phyloP scores from a whole-genome alignment of 2,888 invertebrate genomes.

The Ctena decussata region DNA sequence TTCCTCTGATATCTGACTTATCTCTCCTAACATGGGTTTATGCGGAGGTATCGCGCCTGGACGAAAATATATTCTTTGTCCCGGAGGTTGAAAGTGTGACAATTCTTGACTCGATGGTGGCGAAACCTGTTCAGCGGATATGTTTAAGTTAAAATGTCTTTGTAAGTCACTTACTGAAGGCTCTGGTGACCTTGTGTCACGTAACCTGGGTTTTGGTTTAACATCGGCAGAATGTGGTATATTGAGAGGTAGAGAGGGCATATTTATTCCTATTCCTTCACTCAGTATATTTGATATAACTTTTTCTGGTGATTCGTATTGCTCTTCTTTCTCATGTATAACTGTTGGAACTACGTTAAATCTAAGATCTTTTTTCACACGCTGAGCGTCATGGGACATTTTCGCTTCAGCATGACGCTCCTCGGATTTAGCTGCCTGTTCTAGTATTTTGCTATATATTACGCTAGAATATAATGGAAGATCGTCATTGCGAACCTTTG shows the following conservation, averaged over 20 bases:
- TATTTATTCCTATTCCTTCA: conserved; percentile 51
- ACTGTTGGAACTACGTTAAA: conserved; percentile 69
- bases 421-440: conserved; percentile 70
- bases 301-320: conserved; percentile 56
- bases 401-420: conserved; percentile 34
- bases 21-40: conserved; percentile 58
- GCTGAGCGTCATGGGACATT: conserved; percentile 24
- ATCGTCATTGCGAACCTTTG: conserved; percentile 35
- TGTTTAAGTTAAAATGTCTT: background rate
- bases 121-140: background rate
- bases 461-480: conserved; percentile 68
- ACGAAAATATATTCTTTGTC: conserved; percentile 40
- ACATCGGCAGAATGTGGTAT: background rate
- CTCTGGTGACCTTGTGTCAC: background rate
- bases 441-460: conserved; percentile 66
- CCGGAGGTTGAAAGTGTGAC: background rate
- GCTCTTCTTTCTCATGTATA: conserved; percentile 60
- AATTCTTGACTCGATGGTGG: background rate
- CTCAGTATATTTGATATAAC: conserved; percentile 57
- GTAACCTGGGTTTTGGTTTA: background rate
- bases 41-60: conserved; percentile 50
- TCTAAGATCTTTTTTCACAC: conserved; percentile 68
- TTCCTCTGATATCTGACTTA: conserved; percentile 61
- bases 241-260: background rate
- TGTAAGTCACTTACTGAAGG: background rate